phyloP scores from a whole-genome alignment of 2,888 invertebrate species.

The Ryuthela nishihirai region DNA sequence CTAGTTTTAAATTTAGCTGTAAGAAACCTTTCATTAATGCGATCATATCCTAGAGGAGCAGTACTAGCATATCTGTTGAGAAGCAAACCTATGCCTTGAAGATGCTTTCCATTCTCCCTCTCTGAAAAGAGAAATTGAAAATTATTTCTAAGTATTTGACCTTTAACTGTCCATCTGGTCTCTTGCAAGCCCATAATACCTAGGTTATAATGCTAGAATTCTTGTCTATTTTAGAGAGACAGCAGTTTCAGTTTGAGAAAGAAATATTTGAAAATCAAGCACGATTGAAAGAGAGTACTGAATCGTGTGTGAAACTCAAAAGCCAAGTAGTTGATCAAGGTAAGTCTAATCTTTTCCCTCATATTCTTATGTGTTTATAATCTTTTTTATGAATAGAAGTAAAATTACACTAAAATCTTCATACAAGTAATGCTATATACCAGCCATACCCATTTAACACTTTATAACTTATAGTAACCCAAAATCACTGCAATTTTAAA shows the following conservation, averaged over 20 bases:
- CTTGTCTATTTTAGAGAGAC: slow-evolving; percentile 15
- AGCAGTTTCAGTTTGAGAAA: slow-evolving; percentile 29
- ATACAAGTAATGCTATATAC: not conserved
- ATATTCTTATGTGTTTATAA: too few species aligned
- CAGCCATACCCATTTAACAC: not conserved
- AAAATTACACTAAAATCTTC: not conserved
- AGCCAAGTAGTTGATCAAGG: slow-evolving; percentile 19
- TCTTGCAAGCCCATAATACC: too few species aligned
- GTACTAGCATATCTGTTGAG: too few species aligned
- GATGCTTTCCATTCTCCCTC: too few species aligned
- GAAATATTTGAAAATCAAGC: slow-evolving; percentile 10
- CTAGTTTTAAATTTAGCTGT: too few species aligned
- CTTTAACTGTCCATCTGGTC: too few species aligned
- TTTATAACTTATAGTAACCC: not conserved
- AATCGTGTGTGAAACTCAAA: slow-evolving; percentile 25
- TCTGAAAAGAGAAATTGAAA: too few species aligned
- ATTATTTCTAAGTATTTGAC: too few species aligned
- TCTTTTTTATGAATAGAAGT: not conserved
- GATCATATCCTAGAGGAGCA: too few species aligned
- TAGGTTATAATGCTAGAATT: not conserved
- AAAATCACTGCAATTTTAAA: not conserved
- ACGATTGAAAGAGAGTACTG: slow-evolving; percentile 15
- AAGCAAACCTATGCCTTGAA: too few species aligned
- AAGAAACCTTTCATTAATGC: too few species aligned
- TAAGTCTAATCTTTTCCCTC: too few species aligned